phyloP scores from a whole-genome alignment of 2,888 invertebrate species.

The Aelia acuminata region DNA sequence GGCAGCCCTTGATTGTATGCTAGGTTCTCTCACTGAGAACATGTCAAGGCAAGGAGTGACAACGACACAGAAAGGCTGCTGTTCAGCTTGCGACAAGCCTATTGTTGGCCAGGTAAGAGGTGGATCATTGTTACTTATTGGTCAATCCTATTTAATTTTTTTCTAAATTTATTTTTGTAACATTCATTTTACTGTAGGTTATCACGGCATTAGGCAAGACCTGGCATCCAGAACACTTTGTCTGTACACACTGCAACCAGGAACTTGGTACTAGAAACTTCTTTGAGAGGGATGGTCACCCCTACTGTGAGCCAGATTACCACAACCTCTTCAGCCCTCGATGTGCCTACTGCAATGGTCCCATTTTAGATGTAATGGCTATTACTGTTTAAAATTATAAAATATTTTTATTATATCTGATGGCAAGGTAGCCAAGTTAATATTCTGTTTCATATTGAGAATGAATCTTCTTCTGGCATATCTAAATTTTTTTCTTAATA shows the following conservation, averaged over 20 bases:
- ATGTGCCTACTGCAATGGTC: constrained; percentile 98
- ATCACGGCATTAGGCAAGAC: constrained; percentile 97
- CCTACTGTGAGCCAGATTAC: constrained; percentile 98
- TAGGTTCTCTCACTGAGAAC: constrained; percentile 94
- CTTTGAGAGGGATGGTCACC: constrained; percentile 96
- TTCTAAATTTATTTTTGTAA: neutral
- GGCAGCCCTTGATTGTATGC: constrained; percentile 84
- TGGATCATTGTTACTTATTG: constrained; percentile 35
- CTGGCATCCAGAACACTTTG: constrained; percentile 99
- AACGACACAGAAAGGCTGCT: constrained; percentile 99
- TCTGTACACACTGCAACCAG: constrained; percentile 96
- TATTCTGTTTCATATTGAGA: too few species aligned
- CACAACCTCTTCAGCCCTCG: constrained; percentile 98
- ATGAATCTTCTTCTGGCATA: too few species aligned
- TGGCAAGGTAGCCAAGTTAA: neutral
- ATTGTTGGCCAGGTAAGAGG: constrained; percentile 88
- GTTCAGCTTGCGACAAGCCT: constrained; percentile 98
- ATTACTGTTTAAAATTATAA: neutral
- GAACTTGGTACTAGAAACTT: constrained; percentile 98
- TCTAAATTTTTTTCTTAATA: too few species aligned
- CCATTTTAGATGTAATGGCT: constrained; percentile 92
- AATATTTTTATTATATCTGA: neutral
- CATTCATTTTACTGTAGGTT: constrained; percentile 12
- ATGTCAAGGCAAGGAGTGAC: constrained; percentile 99
- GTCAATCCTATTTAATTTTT: neutral